Evolutionary conservation across 2,113 vertebrate species (phyloP).

Genomic region (Dryoscopus gambensis): DNA sequence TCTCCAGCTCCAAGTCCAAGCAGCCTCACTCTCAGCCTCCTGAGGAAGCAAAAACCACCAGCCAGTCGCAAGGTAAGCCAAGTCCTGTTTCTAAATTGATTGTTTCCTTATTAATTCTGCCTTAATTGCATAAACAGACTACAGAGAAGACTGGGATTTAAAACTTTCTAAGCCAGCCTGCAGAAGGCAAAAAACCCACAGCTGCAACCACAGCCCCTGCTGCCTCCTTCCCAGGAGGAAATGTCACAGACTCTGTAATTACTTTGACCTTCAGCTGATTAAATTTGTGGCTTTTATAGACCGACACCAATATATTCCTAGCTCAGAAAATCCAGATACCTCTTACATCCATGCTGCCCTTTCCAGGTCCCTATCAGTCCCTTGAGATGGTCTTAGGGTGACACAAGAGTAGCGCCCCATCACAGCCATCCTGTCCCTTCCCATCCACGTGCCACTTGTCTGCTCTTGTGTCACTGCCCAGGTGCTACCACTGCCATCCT

Average conservation of each 20-base stretch:
- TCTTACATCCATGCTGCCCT: background rate
- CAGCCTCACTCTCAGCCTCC: background rate
- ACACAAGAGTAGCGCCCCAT: background rate
- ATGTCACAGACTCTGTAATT: background rate
- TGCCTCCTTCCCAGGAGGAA: background rate
- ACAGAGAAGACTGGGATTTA: background rate
- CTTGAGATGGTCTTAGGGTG: background rate
- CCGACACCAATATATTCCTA: background rate
- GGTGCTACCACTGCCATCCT: background rate
- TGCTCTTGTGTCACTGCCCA: background rate
- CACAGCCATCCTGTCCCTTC: background rate
- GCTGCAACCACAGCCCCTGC: background rate
- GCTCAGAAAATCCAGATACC: background rate
- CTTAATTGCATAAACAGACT: background rate
- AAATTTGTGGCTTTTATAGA: background rate
- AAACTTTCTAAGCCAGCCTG: background rate
- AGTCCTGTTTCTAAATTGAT: background rate
- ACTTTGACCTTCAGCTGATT: slow-evolving; percentile 6
- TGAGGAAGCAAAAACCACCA: background rate
- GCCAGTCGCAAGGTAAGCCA: background rate
- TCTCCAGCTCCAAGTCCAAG: background rate
- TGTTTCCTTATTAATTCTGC: background rate
- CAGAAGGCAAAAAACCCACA: background rate
- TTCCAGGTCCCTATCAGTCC: background rate
- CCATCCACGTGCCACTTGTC: background rate